phyloP scores from a whole-genome alignment of 2,888 invertebrate species.

The Pyrrhia umbra region DNA sequence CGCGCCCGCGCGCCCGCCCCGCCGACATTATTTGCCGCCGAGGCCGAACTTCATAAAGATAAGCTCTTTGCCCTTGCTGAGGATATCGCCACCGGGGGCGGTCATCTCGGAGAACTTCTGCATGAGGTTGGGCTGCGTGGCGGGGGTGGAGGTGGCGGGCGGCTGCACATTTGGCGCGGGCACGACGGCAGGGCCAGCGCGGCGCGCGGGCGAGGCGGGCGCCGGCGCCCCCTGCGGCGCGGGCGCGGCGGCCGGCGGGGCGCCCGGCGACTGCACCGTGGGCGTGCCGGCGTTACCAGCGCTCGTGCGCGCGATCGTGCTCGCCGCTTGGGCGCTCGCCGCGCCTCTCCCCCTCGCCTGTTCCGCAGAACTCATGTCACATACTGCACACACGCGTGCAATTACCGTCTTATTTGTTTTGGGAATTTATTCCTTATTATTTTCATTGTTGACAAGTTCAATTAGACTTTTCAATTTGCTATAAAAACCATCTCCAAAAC shows the following conservation, averaged over 20 bases:
- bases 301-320: constrained; percentile 91
- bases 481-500: constrained; percentile 36
- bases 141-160: constrained; percentile 79
- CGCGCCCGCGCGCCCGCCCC: constrained; percentile 71
- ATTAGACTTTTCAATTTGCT: not conserved
- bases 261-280: constrained; percentile 82
- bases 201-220: constrained; percentile 67
- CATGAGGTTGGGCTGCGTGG: constrained; percentile 93
- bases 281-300: constrained; percentile 89
- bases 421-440: constrained; percentile 6
- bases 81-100: constrained; percentile 96
- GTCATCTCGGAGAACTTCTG: constrained; percentile 97
- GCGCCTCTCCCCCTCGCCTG: constrained; percentile 90
- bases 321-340: constrained; percentile 84
- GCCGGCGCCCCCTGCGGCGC: constrained; percentile 60
- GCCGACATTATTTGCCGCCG: constrained; percentile 92
- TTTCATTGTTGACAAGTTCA: not conserved
- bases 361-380: constrained; percentile 61
- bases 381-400: constrained; percentile 25
- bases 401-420: constrained; percentile 30
- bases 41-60: constrained; percentile 98
- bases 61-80: constrained; percentile 98
- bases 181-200: constrained; percentile 66
- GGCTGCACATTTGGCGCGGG: constrained; percentile 84
- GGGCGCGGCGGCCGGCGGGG: constrained; percentile 60